Evolutionary conservation across 1,140 invertebrate genomes (phyloP).

Genomic region (Trichonephila inaurata): DNA sequence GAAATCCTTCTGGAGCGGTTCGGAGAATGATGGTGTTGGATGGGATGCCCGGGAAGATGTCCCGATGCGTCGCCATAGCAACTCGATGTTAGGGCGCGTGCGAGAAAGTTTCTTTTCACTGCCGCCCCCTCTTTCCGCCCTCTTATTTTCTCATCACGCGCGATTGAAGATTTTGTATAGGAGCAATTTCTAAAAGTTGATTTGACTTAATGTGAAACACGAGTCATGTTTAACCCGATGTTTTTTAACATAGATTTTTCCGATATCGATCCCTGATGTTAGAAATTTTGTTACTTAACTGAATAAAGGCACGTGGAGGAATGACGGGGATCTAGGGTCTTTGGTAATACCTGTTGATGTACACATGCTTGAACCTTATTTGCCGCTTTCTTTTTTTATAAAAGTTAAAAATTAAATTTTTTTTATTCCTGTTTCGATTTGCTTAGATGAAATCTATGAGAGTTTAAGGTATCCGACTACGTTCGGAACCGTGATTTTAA

Average conservation of each 20-base stretch:
- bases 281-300: background rate
- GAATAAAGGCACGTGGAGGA: background rate
- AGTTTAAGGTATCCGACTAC: too few species aligned
- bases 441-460: too few species aligned
- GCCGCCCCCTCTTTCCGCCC: too few species aligned
- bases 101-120: background rate
- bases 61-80: background rate
- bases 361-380: background rate
- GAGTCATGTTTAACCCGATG: background rate
- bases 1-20: background rate
- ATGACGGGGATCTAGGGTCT: background rate
- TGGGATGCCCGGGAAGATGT: background rate
- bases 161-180: background rate
- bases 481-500: too few species aligned
- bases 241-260: background rate
- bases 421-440: background rate
- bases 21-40: background rate
- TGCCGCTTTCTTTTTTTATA: background rate
- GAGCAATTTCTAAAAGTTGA: background rate
- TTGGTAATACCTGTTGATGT: background rate
- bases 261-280: background rate
- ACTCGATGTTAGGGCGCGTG: background rate
- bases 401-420: background rate
- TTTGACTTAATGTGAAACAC: constrained; percentile 1
- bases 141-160: background rate